Base-by-base conservation (phyloP, 1,140 invertebrate genomes). In the Lepidurus packardi region DNA sequence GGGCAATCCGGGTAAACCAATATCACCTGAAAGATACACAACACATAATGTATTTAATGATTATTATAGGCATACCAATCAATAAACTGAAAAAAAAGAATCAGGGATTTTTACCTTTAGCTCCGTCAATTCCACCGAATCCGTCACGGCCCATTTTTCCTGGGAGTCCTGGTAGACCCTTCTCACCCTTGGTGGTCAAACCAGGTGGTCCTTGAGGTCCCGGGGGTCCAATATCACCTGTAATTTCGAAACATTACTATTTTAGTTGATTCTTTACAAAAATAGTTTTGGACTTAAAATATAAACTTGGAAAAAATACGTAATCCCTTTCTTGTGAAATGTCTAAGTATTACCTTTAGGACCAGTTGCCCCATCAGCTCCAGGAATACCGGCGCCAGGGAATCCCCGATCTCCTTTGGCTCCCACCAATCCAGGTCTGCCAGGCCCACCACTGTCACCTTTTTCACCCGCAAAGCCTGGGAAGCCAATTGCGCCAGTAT, bases 81-180 rank as follows among this genome's bases (percentile, higher is more conserved):
- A 34, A 34, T 34, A 34, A 34, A 47, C 0, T 7, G 53, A 65
- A 65, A 65, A 16, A 21, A 13, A n/a, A n/a, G n/a, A n/a, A n/a
- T n/a, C 13, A 65, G 25, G 34, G 34, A 34, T 34, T 0, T 75
- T 91, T 65, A 65, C 53, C 91, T 80, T 90, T 90, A 77, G 87
- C 85, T 80, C 91, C 91, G 34, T 85, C 82, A 73, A 85, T 82
- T 78, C 91, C 91, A 79, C 85, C 84, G 34, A 84, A 45, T 75
- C 91, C 92, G 81, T 90, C 87, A 76, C 89, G 85, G 65, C 92
- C 92, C 82, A 89, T 87, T 84, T 92, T 92, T 11, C 92, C 92
- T 43, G 88, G 83, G 34, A 89, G 76, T 44, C 92, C 91, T 76
- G 90, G 91, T 44, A 93, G 84, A 79, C 92, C 92, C 83, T 92